Evolutionary conservation across 2,113 vertebrate genomes (phyloP).

Genomic region (Tichodroma muraria): DNA sequence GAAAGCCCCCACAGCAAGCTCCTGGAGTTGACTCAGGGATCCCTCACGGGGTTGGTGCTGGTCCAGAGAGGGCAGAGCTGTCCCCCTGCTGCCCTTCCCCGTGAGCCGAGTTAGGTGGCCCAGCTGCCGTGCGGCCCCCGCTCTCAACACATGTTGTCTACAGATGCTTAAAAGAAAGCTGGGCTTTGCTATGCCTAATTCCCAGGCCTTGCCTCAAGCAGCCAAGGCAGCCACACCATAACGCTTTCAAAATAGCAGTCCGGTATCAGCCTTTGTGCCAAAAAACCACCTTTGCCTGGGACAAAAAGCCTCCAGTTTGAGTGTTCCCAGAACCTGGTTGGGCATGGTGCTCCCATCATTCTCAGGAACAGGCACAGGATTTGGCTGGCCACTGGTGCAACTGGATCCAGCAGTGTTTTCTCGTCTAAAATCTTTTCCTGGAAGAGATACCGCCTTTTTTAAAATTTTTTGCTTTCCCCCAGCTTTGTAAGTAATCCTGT

Average conservation of each 20-base stretch:
- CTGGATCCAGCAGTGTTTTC: not conserved
- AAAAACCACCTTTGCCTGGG: not conserved
- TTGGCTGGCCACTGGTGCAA: not conserved
- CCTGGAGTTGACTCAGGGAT: not conserved
- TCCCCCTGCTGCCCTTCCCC: not conserved
- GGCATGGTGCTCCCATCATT: not conserved
- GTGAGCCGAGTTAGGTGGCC: not conserved
- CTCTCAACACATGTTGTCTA: not conserved
- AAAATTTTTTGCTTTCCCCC: not conserved
- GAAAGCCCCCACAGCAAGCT: not conserved
- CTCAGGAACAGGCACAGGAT: not conserved
- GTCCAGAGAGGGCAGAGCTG: not conserved
- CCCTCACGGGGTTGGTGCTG: rapidly evolving
- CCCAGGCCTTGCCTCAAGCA: constrained; percentile 9
- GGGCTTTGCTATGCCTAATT: not conserved
- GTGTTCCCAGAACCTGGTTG: not conserved
- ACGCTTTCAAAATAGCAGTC: constrained; percentile 7
- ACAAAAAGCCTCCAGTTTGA: not conserved
- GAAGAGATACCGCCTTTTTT: not conserved
- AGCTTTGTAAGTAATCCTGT: not conserved
- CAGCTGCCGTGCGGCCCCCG: not conserved
- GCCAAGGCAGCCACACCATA: constrained; percentile 14
- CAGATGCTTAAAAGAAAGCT: constrained; percentile 7
- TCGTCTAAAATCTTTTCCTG: not conserved
- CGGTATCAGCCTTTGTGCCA: rapidly evolving